Evolutionary conservation across 2,797 vertebrate species (phyloP).

Genomic region (Halcyon leucocephala): DNA sequence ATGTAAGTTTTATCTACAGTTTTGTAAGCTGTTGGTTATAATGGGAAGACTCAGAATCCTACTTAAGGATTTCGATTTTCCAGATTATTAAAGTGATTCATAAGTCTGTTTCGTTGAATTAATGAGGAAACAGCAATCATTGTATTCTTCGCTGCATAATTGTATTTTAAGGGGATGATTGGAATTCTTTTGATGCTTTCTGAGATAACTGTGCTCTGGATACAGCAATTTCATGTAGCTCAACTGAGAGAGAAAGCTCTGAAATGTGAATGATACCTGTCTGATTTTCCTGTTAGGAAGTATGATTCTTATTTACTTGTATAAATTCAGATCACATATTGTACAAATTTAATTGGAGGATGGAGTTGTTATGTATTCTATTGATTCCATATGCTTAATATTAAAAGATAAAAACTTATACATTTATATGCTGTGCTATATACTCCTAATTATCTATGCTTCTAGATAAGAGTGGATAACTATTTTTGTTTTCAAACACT

Average conservation of each 20-base stretch:
- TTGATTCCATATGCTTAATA: not conserved
- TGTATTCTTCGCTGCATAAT: not conserved
- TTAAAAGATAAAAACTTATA: not conserved
- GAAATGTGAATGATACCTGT: not conserved
- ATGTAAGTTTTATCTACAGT: constrained; percentile 85
- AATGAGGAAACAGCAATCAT: not conserved
- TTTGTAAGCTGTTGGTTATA: not conserved
- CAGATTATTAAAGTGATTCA: not conserved
- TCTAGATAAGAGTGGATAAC: not conserved
- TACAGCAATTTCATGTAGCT: not conserved
- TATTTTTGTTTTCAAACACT: not conserved
- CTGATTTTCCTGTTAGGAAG: not conserved
- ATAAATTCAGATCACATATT: not conserved
- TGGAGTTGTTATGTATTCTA: not conserved
- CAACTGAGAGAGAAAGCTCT: not conserved
- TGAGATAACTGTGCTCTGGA: not conserved
- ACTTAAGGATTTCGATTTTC: not conserved
- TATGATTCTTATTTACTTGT: not conserved
- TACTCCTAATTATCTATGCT: not conserved
- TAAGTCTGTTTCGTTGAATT: not conserved
- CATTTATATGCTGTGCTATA: not conserved
- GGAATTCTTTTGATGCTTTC: not conserved
- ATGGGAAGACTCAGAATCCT: not conserved
- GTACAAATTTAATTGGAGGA: not conserved
- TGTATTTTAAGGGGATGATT: not conserved